These are phyloP conservation scores for Microctenopoma lineatum DNA, from an alignment of 2,797 vertebrate genomes.

Conservation along the genomic window DNA sequence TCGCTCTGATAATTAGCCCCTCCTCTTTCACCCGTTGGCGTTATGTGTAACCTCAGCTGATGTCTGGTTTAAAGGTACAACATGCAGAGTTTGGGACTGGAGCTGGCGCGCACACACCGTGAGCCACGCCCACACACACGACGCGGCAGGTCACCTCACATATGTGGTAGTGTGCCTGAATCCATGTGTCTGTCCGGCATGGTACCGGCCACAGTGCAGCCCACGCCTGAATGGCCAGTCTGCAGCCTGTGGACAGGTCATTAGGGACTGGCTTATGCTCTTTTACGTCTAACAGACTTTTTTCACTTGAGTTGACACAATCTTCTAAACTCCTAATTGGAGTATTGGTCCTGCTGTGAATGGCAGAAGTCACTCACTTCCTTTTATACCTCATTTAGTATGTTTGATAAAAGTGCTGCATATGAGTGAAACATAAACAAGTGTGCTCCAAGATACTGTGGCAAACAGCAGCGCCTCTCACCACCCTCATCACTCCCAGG, in stretches of 20 bases:
- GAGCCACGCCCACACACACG: background rate
- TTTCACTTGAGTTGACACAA: background rate
- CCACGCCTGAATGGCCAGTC: background rate
- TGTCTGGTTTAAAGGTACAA: constrained; percentile 23
- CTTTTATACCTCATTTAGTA: background rate
- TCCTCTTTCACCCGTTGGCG: background rate
- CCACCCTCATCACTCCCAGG: too few relatives aligned
- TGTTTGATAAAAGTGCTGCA: too few relatives aligned
- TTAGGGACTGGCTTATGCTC: background rate
- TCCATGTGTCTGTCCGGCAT: background rate
- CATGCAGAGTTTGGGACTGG: constrained; percentile 14
- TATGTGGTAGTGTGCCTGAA: background rate
- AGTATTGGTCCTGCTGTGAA: background rate
- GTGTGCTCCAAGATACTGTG: background rate
- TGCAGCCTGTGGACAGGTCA: background rate
- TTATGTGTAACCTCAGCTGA: constrained; percentile 41
- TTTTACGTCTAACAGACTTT: too few relatives aligned
- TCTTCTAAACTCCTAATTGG: background rate
- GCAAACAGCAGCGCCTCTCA: background rate
- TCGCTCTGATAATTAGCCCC: background rate
- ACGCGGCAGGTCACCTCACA: too few relatives aligned
- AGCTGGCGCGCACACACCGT: background rate
- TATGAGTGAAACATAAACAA: too few relatives aligned
- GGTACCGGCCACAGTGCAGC: constrained; percentile 9
- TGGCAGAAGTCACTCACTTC: background rate